Evolutionary conservation across 2,797 vertebrate species (phyloP).

Genomic region (Tympanoctomys barrerae): DNA sequence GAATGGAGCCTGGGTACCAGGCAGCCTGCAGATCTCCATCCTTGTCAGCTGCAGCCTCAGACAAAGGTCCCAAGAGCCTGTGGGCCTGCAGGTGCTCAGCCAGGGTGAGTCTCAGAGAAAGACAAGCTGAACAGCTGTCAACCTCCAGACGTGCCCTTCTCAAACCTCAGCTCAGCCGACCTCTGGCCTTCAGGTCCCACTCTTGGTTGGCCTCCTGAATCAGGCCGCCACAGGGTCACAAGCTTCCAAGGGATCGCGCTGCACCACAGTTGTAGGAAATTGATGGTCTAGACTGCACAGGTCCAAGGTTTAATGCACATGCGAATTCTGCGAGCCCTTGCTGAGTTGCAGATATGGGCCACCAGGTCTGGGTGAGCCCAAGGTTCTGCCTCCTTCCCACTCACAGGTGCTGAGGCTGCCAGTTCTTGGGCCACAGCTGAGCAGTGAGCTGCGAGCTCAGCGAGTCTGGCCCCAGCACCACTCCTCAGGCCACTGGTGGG

Average conservation of each 20-base stretch:
- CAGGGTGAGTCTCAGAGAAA: background rate
- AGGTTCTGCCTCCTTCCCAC: background rate
- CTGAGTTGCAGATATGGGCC: background rate
- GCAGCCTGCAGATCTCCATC: conserved; percentile 39
- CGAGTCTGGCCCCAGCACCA: background rate
- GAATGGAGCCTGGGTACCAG: conserved; percentile 65
- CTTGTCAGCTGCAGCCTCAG: background rate
- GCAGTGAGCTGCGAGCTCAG: background rate
- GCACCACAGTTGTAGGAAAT: background rate
- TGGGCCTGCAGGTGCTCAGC: background rate
- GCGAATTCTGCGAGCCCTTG: background rate
- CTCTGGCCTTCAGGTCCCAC: background rate
- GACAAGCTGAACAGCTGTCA: background rate
- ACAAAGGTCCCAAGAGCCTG: background rate
- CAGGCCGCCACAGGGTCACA: background rate
- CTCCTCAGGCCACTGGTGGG: background rate
- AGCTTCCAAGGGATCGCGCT: background rate
- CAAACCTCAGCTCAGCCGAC: background rate
- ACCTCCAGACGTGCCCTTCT: background rate
- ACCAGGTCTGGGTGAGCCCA: background rate
- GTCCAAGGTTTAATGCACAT: background rate
- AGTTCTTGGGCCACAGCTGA: background rate
- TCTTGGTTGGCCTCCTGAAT: background rate
- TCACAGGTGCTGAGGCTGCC: background rate
- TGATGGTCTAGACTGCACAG: background rate